These are phyloP conservation scores for Macrophya alboannulata DNA, from an alignment of 2,888 invertebrate genomes.

Conservation along the genomic window DNA sequence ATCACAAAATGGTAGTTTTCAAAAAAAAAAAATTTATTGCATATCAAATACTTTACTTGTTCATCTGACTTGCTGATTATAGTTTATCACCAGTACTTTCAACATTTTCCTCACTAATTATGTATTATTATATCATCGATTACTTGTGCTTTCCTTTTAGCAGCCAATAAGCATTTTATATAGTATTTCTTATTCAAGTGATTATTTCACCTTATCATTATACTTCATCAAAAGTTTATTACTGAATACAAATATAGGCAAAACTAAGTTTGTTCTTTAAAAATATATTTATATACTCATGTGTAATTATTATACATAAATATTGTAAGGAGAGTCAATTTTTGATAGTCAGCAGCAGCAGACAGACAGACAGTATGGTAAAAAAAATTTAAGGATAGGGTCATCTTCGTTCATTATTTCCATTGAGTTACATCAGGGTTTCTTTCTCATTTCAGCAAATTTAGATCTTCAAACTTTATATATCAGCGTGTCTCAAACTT, in stretches of 20 bases:
- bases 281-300: not conserved
- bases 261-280: not conserved
- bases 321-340: constrained; percentile 11
- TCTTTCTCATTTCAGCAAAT: constrained; percentile 83
- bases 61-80: constrained; percentile 13
- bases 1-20: not conserved
- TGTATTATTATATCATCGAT: constrained; percentile 4
- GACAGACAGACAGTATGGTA: constrained; percentile 77
- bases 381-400: constrained; percentile 75
- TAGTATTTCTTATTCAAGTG: not conserved
- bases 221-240: not conserved
- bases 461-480: constrained; percentile 82
- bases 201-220: constrained; percentile 22
- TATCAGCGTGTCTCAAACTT: constrained; percentile 84
- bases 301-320: not conserved
- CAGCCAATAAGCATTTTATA: constrained; percentile 10
- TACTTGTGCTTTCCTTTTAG: constrained; percentile 5
- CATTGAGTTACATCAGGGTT: constrained; percentile 77
- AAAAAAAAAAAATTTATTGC: not conserved
- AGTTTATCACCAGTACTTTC: not conserved
- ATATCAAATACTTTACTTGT: not conserved
- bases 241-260: not conserved
- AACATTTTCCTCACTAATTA: constrained; percentile 6
- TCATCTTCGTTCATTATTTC: constrained; percentile 74
- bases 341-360: not conserved